Conservation (phyloP, 2,797 vertebrate genomes). For the Xenentodon cancila region DNA sequence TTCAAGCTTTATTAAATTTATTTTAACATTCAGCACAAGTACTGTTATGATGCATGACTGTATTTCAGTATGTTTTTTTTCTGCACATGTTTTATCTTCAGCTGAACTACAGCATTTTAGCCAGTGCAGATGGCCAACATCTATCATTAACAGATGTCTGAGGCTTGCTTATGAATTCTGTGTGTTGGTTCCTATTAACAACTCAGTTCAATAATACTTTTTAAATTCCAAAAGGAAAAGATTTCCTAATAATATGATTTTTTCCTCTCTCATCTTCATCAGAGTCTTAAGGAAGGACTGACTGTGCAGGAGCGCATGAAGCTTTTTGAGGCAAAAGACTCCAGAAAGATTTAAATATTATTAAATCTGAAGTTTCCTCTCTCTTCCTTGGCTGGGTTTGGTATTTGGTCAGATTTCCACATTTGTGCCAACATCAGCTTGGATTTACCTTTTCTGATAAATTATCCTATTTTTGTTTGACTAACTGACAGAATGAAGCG, state of each 20-base stretch:
- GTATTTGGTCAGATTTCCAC: slow-evolving; percentile 26
- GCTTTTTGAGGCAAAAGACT: slow-evolving; percentile 97
- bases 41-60: slow-evolving; percentile 26
- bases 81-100: not conserved
- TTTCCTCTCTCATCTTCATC: slow-evolving; percentile 29
- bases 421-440: slow-evolving; percentile 30
- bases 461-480: slow-evolving; percentile 28
- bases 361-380: slow-evolving; percentile 26
- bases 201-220: too few species aligned
- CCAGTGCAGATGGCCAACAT: not conserved
- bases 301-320: slow-evolving; percentile 98
- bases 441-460: slow-evolving; percentile 52
- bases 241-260: not conserved
- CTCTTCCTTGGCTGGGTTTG: slow-evolving; percentile 12
- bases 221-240: too few species aligned
- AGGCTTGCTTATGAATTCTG: not conserved
- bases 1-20: not conserved
- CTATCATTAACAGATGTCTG: too few species aligned
- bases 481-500: slow-evolving; percentile 34
- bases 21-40: not conserved
- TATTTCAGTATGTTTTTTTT: slow-evolving; percentile 10
- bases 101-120: not conserved
- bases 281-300: slow-evolving; percentile 99
- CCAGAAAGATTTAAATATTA: slow-evolving; percentile 88
- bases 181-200: not conserved